These are phyloP conservation scores for Monomorium pharaonis DNA, from an alignment of 1,140 invertebrate genomes.

Conservation along the genomic window DNA sequence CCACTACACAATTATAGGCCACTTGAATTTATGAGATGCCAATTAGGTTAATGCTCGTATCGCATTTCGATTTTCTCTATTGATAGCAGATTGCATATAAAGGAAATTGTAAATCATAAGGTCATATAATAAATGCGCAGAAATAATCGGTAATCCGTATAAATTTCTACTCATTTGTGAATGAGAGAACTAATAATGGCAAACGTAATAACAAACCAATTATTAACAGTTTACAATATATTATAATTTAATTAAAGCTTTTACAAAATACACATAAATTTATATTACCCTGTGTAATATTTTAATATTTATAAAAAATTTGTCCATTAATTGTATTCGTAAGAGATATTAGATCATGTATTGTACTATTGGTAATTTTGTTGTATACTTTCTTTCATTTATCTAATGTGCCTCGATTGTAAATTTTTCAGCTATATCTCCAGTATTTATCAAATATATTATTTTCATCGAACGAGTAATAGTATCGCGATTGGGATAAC, in stretches of 20 bases:
- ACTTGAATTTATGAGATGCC: conserved; percentile 27
- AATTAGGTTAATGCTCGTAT: conserved; percentile 34
- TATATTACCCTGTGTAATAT: not conserved
- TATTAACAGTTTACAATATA: not conserved
- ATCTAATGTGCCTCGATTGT: not conserved
- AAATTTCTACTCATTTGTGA: not conserved
- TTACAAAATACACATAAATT: not conserved
- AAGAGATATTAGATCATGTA: not conserved
- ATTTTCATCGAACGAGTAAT: not conserved
- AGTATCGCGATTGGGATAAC: not conserved
- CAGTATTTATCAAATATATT: not conserved
- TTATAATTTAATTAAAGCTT: not conserved
- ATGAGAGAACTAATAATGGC: not conserved
- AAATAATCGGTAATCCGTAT: not conserved
- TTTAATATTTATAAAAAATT: not conserved
- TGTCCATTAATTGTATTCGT: not conserved
- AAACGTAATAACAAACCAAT: not conserved
- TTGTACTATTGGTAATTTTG: too few species aligned
- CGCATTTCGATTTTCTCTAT: not conserved
- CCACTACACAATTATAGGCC: conserved; percentile 8
- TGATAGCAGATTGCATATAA: not conserved
- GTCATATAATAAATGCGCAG: not conserved
- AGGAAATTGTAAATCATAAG: not conserved
- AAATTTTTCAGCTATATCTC: not conserved
- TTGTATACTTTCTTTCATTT: not conserved